Base-by-base conservation (phyloP, 2,888 invertebrate genomes). In the Ecliptopera silaceata region DNA sequence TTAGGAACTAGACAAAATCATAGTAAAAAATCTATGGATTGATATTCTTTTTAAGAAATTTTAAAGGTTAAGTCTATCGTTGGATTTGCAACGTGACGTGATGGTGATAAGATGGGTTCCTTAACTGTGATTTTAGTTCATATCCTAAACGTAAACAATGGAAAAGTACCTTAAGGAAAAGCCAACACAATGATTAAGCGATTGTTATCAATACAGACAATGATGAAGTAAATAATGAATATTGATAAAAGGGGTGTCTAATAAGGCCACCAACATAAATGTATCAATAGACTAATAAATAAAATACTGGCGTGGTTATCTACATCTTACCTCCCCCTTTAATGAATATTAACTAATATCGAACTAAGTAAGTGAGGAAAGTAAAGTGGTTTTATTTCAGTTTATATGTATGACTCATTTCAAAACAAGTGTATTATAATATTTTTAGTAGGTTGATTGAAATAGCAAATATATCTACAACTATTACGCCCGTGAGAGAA, bases 341-440 rank as follows among this genome's bases (percentile, higher is more conserved):
- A 88, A 88, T 89, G 88, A 90, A 90, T 90, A 90, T 89, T 90
- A 88, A 90, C 84, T 80, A 86, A 85, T 85, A 82, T 70, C 72
- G 78, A 84, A 81, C 77, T 64, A 75, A 74, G 50, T 59, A 54
- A 77, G 71, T 77, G 76, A 80, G 74, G 74, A 69, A 68, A 54
- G 47, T 59, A 41, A 54, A 64, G 65, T 65, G 69, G 74, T 71
- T 76, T 74, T 79, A 77, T 53, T 74, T 77, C 75, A 76, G 74
- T 71, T 72, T 75, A 66, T 72, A 69, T 75, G 17, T 32, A 75
- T 87, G 86, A 88, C 75, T 88, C 86, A 88, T 75, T 32, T 36
- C 29, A 18, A 48, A 8, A 36, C 6, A 12, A 13, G 6, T 26
- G 6, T 26, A 26, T 26, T 5, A 2, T 1, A 26, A 26, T 26